Conservation (phyloP, 2,797 vertebrate genomes). For the Platalea minor region DNA sequence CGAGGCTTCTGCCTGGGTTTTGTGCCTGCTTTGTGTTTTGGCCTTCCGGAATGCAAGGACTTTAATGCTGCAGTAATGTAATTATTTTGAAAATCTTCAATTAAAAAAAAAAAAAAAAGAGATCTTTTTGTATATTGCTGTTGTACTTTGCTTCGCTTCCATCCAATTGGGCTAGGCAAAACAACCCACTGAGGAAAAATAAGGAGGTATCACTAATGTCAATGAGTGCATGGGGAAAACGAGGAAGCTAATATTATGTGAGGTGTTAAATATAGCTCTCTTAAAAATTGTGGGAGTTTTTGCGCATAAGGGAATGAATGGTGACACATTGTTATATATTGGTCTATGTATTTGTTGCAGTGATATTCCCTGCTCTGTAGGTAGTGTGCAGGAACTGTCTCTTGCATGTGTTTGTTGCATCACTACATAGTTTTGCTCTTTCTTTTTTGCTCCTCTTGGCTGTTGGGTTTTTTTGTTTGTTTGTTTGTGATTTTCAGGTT, state of each 20-base stretch:
- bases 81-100: background rate
- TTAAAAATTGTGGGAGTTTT: background rate
- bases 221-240: background rate
- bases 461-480: background rate
- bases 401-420: background rate
- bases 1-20: background rate
- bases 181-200: background rate
- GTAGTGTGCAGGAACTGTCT: background rate
- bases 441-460: background rate
- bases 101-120: background rate
- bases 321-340: background rate
- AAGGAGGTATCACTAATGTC: background rate
- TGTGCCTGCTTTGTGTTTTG: background rate
- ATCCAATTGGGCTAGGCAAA: background rate
- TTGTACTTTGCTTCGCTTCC: background rate
- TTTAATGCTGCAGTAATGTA: background rate
- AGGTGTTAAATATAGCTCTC: background rate
- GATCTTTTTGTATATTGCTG: background rate
- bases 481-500: background rate
- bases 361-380: background rate
- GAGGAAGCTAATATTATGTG: background rate
- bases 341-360: accelerated
- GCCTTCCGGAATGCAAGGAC: background rate
- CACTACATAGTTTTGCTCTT: background rate
- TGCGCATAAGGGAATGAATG: background rate